These are phyloP conservation scores for Stenopsyche tienmushanensis DNA, from an alignment of 1,140 invertebrate genomes.

Conservation along the genomic window DNA sequence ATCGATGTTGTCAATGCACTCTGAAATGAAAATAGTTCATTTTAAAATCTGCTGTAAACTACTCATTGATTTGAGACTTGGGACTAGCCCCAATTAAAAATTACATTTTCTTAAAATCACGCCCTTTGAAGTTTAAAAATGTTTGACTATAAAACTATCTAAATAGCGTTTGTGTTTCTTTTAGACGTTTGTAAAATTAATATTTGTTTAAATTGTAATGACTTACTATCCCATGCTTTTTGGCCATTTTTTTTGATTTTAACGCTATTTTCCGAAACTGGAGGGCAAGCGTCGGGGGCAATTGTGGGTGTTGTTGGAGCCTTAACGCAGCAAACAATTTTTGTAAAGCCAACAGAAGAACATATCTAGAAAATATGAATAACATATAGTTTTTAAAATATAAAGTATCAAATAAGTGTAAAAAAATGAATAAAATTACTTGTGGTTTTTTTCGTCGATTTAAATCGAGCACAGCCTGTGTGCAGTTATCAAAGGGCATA, in stretches of 20 bases:
- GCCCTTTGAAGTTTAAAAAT: too few species aligned
- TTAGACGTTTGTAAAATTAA: too few species aligned
- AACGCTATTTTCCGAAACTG: neutral
- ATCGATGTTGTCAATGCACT: slow-evolving; percentile 26
- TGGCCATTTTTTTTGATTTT: slow-evolving; percentile 14
- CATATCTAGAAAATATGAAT: neutral
- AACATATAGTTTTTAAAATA: neutral
- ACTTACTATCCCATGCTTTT: slow-evolving; percentile 33
- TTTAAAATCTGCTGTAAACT: too few species aligned
- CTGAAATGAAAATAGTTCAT: too few species aligned
- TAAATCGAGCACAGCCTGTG: neutral
- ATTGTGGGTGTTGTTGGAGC: neutral
- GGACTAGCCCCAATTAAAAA: too few species aligned
- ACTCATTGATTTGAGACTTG: too few species aligned
- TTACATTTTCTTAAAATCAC: too few species aligned
- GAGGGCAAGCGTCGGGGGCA: neutral
- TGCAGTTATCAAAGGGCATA: neutral
- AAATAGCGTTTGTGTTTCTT: too few species aligned
- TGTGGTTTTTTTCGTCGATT: neutral
- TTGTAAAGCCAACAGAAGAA: slow-evolving; percentile 1
- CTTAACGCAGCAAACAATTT: neutral
- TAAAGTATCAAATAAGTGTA: neutral
- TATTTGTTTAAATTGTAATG: neutral
- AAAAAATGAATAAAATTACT: too few species aligned
- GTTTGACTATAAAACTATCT: slow-evolving; percentile 5